A percentile compares a stretch with the other conserved stretches of the same genome.
Conservation (phyloP, 2,797 vertebrate species). For the Argya squamiceps region DNA sequence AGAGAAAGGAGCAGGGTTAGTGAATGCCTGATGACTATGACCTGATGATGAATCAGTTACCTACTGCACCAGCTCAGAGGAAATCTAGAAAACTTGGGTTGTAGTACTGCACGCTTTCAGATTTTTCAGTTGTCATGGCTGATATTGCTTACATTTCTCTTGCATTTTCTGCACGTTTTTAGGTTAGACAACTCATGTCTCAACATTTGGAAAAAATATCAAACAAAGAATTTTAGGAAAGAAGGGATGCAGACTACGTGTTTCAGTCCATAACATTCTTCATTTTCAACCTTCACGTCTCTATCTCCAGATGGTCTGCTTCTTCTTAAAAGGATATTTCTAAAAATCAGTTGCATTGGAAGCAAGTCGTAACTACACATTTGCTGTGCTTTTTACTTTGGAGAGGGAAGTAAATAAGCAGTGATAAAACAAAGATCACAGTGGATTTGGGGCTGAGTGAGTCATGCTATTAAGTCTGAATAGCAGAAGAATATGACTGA, state of each 20-base stretch:
- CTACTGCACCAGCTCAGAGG: background rate
- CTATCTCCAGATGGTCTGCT: background rate
- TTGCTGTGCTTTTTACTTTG: background rate
- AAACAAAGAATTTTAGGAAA: background rate
- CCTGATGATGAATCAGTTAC: rapidly evolving
- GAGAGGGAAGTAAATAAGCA: background rate
- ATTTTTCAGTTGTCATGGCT: background rate
- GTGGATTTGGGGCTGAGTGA: background rate
- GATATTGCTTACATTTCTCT: background rate
- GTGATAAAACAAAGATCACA: background rate
- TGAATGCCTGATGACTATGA: background rate
- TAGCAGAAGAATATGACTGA: background rate
- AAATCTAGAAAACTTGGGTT: background rate
- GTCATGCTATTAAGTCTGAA: background rate
- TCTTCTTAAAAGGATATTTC: background rate
- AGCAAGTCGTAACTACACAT: background rate
- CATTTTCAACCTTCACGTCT: background rate
- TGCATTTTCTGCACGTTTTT: background rate
- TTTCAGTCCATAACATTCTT: background rate
- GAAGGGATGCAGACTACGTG: background rate
- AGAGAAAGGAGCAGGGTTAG: background rate
- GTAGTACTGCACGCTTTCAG: background rate
- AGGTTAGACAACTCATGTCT: background rate
- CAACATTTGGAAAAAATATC: background rate
- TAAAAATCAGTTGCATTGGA: background rate